Base-by-base conservation (phyloP, 2,113 vertebrate species). In the Nyctibius bracteatus region DNA sequence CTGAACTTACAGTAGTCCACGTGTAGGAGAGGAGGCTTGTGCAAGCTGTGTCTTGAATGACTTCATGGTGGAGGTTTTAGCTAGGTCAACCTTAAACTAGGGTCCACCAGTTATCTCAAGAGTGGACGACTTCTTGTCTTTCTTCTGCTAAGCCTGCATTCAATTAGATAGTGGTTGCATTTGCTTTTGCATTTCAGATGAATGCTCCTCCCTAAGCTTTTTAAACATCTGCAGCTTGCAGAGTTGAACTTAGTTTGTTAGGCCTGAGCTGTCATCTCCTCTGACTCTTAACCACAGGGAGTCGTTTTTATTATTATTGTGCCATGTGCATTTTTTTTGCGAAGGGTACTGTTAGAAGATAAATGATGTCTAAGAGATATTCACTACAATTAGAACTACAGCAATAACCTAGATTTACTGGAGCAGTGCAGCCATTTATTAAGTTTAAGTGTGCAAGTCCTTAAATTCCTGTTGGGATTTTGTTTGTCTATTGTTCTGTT, bases 1-100 rank as follows among this genome's bases (percentile, higher is more conserved):
- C 41, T 27, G 39, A 41, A 27, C 6, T 51, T 25, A 27, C 6
- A 8, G n/a, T 6, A 4, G 33, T 14, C 13, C 0, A 1, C 2
- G 1, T 2, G 3, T 4, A 5, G 6, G 55, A 54, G 47, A 31
- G 37, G 33, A 33, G 27, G 6, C 20, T 16, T 8, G 47, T 8
- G 54, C n/a, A 21, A 54, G 30, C 21, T 33, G 30, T 2, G 17
- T 43, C 66, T 21, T 10, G 33, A 37, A 15, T 31, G 57, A 12
- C 58, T 33, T 37, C 33, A 17, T 1, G 1, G 5, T 7, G 49
- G 59, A 39, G 41, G 7, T 35, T 25, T 41, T 13, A 25, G 43
- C 35, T 31, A 25, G n/a, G 41, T 72, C 67, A 49, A 2, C 47
- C 57, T 80, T 39, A 65, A 23, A 33, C n/a, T 7, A 8, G 57